Conservation (phyloP, 2,797 vertebrate genomes). For the Siniperca obscura region DNA sequence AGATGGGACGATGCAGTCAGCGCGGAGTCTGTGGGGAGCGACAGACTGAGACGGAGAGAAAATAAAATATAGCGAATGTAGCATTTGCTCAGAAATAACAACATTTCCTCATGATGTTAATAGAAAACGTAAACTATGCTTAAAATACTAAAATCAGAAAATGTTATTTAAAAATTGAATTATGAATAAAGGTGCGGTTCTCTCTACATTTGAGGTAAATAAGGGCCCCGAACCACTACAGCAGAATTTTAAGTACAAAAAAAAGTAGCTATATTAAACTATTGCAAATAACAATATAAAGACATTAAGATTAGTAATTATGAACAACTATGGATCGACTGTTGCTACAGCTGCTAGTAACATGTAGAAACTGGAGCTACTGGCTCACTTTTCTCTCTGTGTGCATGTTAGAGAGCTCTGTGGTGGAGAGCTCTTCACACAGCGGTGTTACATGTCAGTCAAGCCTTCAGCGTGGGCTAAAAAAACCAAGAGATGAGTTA, state of each 20-base stretch:
- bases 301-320: background rate
- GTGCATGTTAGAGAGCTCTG: slow-evolving; percentile 13
- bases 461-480: slow-evolving; percentile 35
- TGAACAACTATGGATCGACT: background rate
- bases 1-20: background rate
- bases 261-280: rapidly evolving
- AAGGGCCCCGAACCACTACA: too few species aligned
- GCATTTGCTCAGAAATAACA: background rate
- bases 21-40: background rate
- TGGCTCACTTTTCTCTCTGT: slow-evolving; percentile 11
- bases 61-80: background rate
- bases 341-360: background rate
- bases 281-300: background rate
- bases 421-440: slow-evolving; percentile 29
- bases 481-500: slow-evolving; percentile 30
- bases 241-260: background rate
- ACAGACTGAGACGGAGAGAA: background rate
- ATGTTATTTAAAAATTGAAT: background rate
- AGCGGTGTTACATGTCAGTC: slow-evolving; percentile 44
- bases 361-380: background rate
- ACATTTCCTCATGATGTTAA: too few species aligned
- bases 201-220: background rate
- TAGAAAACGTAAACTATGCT: too few species aligned
- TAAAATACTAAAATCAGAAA: too few species aligned
- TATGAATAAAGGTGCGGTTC: background rate